Evolutionary conservation across 2,888 invertebrate species (phyloP).

Genomic region (Erynnis tages): DNA sequence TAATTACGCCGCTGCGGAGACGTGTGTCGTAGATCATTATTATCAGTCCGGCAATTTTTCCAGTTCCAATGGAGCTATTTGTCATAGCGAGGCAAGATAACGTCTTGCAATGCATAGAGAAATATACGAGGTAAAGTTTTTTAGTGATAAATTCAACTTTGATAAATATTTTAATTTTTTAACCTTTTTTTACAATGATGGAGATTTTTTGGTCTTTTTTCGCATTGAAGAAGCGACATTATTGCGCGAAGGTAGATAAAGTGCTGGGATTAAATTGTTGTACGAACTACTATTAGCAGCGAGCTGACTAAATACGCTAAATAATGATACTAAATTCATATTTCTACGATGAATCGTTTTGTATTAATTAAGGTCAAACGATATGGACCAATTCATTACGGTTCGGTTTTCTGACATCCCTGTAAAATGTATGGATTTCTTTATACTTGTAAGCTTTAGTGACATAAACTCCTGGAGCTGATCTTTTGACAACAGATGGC

Average conservation of each 20-base stretch:
- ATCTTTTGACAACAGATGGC: slow-evolving; percentile 84
- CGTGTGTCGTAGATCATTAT: slow-evolving; percentile 13
- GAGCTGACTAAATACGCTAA: no score
- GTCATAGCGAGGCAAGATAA: slow-evolving; percentile 21
- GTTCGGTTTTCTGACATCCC: no score
- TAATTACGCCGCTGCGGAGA: not conserved
- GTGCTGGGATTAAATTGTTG: no score
- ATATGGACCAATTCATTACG: no score
- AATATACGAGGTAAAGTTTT: slow-evolving; percentile 15
- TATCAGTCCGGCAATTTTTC: slow-evolving; percentile 23
- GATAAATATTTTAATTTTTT: slow-evolving; percentile 15
- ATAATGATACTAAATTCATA: no score
- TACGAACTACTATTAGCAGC: no score
- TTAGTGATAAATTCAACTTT: slow-evolving; percentile 22
- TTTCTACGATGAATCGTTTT: no score
- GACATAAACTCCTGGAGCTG: not conserved
- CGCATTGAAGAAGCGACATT: no score
- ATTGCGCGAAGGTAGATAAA: not conserved
- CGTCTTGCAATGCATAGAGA: slow-evolving; percentile 11
- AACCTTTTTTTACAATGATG: not conserved
- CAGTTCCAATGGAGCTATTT: slow-evolving; percentile 25
- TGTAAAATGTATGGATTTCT: no score
- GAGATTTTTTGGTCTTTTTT: not conserved
- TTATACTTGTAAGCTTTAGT: no score
- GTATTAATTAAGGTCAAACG: no score